Base-by-base conservation (phyloP, 2,888 invertebrate species). In the Nemotelus pantherinus region DNA sequence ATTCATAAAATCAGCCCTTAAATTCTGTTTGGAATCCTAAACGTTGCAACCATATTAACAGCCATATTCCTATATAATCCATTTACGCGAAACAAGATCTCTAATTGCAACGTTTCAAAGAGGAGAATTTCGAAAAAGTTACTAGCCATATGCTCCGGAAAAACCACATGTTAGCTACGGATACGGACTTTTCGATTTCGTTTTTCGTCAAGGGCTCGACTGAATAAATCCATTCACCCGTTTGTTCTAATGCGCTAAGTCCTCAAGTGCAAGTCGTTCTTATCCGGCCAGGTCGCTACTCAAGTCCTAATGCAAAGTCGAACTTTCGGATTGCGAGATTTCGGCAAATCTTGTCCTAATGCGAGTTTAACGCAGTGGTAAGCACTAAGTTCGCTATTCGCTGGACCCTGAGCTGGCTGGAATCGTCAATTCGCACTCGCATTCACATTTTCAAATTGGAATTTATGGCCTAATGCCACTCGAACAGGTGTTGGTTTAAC, bases 91-190 rank as follows among this genome's bases (percentile, higher is more conserved):
- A 76, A 76, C 53, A 64, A 65, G 50, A 55, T 72, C 65, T 76
- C 76, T 64, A 76, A 76, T 76, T 65, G 65, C 45, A 64, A 25
- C 65, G 44, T 65, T 76, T 53, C 50, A 65, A 41, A 53, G n/a
- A 45, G 63, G 25, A 76, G 65, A 65, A 64, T 76, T 53, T 65
- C 65, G 76, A 76, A 76, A 60, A 76, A 60, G 64, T 65, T 72
- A 25, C 44, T 10, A 44, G 86, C 86, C 86, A 86, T 86, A 86
- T 86, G 86, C 82, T 86, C 82, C 78, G 74, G 84, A 86, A 86
- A 86, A 86, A 86, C 86, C 86, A 86, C 86, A 86, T 86, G 86
- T 85, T 86, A 86, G 85, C 84, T 84, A 86, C 86, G 86, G 85
- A 84, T 84, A 86, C 86, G 86, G 84, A 84, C 83, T 85, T 85